Evolutionary conservation across 2,113 vertebrate genomes (phyloP).

Genomic region (Rhinichthys klamathensis): DNA sequence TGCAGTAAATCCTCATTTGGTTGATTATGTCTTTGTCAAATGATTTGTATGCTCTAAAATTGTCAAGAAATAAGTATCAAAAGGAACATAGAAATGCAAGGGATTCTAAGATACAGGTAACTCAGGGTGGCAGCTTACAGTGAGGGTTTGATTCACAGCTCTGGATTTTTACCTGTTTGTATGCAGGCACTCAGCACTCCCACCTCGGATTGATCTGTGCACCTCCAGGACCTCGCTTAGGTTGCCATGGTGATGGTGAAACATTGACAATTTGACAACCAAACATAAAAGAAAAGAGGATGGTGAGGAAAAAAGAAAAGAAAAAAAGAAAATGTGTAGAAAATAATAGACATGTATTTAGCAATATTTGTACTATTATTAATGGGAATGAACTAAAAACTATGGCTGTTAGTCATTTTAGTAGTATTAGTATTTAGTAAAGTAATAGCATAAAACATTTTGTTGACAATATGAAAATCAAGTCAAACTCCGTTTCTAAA

Average conservation of each 20-base stretch:
- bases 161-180: constrained; percentile 90
- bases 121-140: background rate
- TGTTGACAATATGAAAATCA: background rate
- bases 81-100: background rate
- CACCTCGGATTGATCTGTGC: constrained; percentile 97
- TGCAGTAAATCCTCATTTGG: background rate
- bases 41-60: background rate
- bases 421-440: constrained; percentile 69
- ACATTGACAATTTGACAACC: constrained; percentile 76
- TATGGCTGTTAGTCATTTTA: constrained; percentile 60
- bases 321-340: constrained; percentile 62
- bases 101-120: background rate
- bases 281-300: constrained; percentile 76
- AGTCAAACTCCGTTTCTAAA: background rate
- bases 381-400: constrained; percentile 57
- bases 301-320: constrained; percentile 76
- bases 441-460: constrained; percentile 45
- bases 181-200: constrained; percentile 99
- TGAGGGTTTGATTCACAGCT: constrained; percentile 49
- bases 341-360: constrained; percentile 48
- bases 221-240: constrained; percentile 97
- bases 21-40: background rate
- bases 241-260: constrained; percentile 85
- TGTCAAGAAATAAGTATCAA: background rate
- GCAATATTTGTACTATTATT: constrained; percentile 50